Conservation (phyloP, 2,888 invertebrate genomes). For the Patella pellucida region DNA sequence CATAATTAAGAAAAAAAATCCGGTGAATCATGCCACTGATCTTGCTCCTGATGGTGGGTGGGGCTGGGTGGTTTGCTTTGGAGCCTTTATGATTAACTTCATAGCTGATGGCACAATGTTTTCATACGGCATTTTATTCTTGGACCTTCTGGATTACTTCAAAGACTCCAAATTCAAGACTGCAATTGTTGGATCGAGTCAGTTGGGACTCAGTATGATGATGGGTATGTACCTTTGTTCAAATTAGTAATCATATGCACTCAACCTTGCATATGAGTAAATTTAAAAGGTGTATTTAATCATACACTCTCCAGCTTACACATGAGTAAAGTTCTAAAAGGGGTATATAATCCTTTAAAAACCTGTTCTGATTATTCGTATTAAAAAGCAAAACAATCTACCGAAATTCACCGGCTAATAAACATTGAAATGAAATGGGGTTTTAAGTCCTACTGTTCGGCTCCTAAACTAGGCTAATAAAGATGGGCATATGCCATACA, state of each 20-base stretch:
- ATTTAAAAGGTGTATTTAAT: background rate
- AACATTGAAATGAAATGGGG: too few species aligned
- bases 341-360: background rate
- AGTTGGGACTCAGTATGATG: slow-evolving; percentile 57
- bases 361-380: too few species aligned
- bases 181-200: slow-evolving; percentile 56
- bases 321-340: too few species aligned
- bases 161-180: slow-evolving; percentile 54
- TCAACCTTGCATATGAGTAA: background rate
- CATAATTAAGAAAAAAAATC: too few species aligned
- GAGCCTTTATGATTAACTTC: slow-evolving; percentile 57
- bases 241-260: too few species aligned
- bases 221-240: slow-evolving; percentile 44
- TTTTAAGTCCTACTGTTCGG: too few species aligned
- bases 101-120: slow-evolving; percentile 62
- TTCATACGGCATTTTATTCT: slow-evolving; percentile 56
- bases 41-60: slow-evolving; percentile 54
- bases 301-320: too few species aligned
- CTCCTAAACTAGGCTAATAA: too few species aligned
- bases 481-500: too few species aligned
- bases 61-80: slow-evolving; percentile 61
- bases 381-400: too few species aligned
- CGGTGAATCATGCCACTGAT: background rate
- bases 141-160: slow-evolving; percentile 54
- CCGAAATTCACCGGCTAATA: too few species aligned